phyloP scores from a whole-genome alignment of 2,797 vertebrate genomes.

The Aulostomus chinensis region DNA sequence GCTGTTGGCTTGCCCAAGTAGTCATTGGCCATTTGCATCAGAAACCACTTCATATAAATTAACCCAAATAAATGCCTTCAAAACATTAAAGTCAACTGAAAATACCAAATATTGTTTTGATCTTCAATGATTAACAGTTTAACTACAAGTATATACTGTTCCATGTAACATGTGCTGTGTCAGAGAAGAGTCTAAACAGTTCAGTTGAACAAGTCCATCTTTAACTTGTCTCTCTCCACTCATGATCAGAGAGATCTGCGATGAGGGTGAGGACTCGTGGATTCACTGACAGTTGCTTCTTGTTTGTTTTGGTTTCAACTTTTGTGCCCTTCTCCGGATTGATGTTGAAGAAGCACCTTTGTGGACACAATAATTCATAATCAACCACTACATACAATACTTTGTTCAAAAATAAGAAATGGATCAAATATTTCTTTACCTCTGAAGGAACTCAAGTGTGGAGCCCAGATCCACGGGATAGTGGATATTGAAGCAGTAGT shows the following conservation, averaged over 20 bases:
- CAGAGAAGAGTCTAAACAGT: not conserved
- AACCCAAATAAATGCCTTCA: not conserved
- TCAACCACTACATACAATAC: slow-evolving; percentile 1
- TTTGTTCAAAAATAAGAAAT: not conserved
- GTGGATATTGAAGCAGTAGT: no score
- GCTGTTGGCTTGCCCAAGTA: not conserved
- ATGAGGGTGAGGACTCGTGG: slow-evolving; percentile 15
- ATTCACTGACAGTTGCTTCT: slow-evolving; percentile 29
- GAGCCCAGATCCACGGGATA: slow-evolving; percentile 34
- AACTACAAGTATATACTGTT: not conserved
- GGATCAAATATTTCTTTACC: not conserved
- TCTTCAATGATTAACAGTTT: not conserved
- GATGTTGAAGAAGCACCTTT: slow-evolving; percentile 44
- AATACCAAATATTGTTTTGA: not conserved
- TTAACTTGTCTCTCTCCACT: slow-evolving; percentile 8
- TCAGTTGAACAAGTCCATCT: not conserved
- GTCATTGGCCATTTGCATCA: not conserved
- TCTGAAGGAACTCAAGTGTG: slow-evolving; percentile 45
- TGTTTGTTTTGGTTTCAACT: slow-evolving; percentile 33
- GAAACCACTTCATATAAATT: not conserved
- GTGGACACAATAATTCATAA: slow-evolving; percentile 21
- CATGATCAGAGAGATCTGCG: slow-evolving; percentile 7
- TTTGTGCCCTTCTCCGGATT: slow-evolving; percentile 47
- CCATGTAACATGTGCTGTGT: not conserved
- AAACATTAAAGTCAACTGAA: not conserved